A percentile compares a stretch with the other conserved stretches of the same genome.
These are phyloP conservation scores for Callyntrura guangdongensis DNA, from an alignment of 2,888 invertebrate genomes.

Conservation along the genomic window DNA sequence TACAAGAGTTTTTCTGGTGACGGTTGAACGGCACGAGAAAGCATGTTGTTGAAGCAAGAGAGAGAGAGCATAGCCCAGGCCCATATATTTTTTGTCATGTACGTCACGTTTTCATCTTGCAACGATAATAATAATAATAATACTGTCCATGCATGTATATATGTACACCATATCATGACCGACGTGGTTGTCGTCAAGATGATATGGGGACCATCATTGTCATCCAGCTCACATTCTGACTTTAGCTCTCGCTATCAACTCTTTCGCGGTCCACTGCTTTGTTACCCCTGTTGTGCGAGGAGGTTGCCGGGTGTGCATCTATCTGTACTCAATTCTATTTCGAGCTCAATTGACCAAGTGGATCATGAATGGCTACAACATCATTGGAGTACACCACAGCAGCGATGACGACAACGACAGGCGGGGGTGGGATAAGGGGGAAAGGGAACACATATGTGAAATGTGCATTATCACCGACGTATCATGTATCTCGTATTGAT, in stretches of 20 bases:
- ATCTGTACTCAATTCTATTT: too few species aligned
- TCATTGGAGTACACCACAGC: too few species aligned
- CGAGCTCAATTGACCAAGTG: slow-evolving; percentile 72
- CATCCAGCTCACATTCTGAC: not conserved
- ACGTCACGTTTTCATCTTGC: not conserved
- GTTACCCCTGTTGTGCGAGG: not conserved
- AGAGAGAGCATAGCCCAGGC: not conserved
- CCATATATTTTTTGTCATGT: slow-evolving; percentile 29
- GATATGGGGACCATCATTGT: slow-evolving; percentile 2
- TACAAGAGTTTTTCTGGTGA: not conserved
- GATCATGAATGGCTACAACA: slow-evolving; percentile 56
- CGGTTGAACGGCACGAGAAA: not conserved
- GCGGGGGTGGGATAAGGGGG: slow-evolving; percentile 30
- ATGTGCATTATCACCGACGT: not conserved
- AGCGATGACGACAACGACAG: too few species aligned
- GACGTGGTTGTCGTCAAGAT: not conserved
- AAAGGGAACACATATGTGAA: too few species aligned
- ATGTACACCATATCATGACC: not conserved
- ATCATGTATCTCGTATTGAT: not conserved
- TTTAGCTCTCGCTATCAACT: slow-evolving; percentile 39
- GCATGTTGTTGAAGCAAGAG: not conserved
- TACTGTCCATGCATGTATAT: not conserved
- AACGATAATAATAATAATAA: slow-evolving; percentile 3
- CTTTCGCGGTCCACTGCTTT: slow-evolving; percentile 69
- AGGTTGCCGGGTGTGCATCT: too few species aligned